Evolutionary conservation across 2,888 invertebrate genomes (phyloP), one percentile per base, ranked within the genome.

Genomic region (Platycheirus rosarum): DNA sequence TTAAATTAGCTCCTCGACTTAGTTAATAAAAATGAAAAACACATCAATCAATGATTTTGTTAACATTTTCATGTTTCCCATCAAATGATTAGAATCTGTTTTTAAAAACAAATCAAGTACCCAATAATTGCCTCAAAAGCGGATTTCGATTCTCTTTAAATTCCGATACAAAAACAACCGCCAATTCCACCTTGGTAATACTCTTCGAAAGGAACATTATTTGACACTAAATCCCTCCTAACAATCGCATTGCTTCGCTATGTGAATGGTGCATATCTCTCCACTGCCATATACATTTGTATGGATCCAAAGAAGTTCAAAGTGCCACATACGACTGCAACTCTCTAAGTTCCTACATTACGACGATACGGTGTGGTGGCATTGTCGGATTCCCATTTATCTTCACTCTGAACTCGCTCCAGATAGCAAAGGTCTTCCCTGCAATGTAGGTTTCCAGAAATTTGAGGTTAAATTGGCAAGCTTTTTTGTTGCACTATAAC

Each of bases 331-430:
- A 32, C 9, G 37, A 0, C 13, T 68, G 13, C 13, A 42, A 55
- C 13, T 53, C 13, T 53, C 6, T 44, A 68, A 55, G 42, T 68
- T 55, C 20, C 53, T 32, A 32, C 55, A 35, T 55, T 53, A 60
- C 60, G 29, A 44, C 44, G 16, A 29, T 42, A 60, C 29, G 42
- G 60, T 60, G 60, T 44, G 42, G 60, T 60, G 60, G 60, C 60
- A 42, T 60, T 29, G 26, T 60, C 29, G 42, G 18, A 60, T 44
- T 42, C 29, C 42, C 42, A 60, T 60, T 60, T 60, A 60, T 60
- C 60, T 60, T 60, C n/a, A 18, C 40, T 8, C 60, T 60, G 60
- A 60, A 44, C 60, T 60, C 29, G 29, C 6, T 32, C 8, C 13
- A n/a, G 37, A 40, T 40, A 13, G 37, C 13, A 40, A 13, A 8